Conservation (phyloP, 2,888 invertebrate species). For the Phaonia tiefii region DNA sequence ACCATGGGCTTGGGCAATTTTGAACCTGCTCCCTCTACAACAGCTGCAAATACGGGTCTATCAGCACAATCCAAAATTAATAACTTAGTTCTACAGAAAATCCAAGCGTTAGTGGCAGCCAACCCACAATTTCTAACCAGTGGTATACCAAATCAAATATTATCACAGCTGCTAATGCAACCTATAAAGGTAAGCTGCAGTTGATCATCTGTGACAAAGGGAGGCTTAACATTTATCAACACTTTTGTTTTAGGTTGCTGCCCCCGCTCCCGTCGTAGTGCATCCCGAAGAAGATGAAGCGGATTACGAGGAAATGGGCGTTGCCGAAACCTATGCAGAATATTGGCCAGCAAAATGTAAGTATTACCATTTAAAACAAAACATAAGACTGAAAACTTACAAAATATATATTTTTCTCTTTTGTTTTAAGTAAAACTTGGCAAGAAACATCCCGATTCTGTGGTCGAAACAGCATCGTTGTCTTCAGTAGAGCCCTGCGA, state of each 20-base stretch:
- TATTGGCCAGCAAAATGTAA: conserved; percentile 97
- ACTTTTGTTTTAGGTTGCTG: conserved; percentile 38
- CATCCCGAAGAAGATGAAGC: conserved; percentile 87
- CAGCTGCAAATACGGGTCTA: conserved; percentile 63
- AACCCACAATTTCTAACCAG: conserved; percentile 80
- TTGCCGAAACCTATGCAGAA: conserved; percentile 98
- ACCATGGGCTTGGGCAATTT: conserved; percentile 60
- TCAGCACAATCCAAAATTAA: conserved; percentile 74
- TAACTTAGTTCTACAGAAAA: conserved; percentile 77
- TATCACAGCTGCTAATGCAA: conserved; percentile 84
- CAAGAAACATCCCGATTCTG: conserved; percentile 98
- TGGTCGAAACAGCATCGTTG: conserved; percentile 98
- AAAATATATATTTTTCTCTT: conserved; percentile 39
- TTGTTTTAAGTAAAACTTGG: conserved; percentile 91
- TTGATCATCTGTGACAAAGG: background rate
- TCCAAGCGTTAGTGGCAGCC: conserved; percentile 78
- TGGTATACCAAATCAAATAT: conserved; percentile 82
- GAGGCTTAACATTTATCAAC: background rate
- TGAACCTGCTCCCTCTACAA: conserved; percentile 61
- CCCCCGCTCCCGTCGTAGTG: conserved; percentile 65
- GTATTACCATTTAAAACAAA: conserved; percentile 13
- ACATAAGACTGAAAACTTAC: background rate
- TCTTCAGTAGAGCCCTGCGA: conserved; percentile 97
- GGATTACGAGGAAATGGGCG: conserved; percentile 97
- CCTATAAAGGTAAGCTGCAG: conserved; percentile 78